A percentile compares a stretch with the other conserved stretches of the same genome.
Conservation (phyloP, 2,797 vertebrate genomes). For the Myotis myotis region DNA sequence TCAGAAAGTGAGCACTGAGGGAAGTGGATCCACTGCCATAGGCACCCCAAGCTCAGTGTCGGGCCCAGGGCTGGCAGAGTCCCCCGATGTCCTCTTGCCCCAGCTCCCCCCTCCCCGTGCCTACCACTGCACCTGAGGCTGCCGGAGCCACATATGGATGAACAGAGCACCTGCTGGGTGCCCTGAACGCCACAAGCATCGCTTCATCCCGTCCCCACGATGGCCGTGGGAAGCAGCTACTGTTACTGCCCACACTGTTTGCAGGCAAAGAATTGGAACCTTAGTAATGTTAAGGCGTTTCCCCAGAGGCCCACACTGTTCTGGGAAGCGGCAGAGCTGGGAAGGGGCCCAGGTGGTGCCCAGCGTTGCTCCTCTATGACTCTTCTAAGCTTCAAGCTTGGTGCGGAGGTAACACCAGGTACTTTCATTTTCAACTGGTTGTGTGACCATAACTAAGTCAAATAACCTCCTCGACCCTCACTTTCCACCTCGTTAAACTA, state of each 20-base stretch:
- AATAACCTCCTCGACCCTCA: not conserved
- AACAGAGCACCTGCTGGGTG: not conserved
- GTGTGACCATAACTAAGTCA: not conserved
- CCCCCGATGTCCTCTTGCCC: not conserved
- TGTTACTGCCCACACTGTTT: not conserved
- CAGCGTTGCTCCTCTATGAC: not conserved
- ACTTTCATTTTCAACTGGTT: not conserved
- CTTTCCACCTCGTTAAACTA: not conserved
- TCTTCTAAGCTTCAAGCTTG: not conserved
- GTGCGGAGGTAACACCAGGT: not conserved
- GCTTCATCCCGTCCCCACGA: not conserved
- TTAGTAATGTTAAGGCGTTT: not conserved
- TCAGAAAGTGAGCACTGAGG: not conserved
- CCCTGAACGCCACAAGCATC: not conserved
- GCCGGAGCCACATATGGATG: not conserved
- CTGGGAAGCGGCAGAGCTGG: not conserved
- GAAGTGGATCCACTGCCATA: not conserved
- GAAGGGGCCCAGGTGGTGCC: not conserved
- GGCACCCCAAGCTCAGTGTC: not conserved
- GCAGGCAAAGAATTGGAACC: not conserved
- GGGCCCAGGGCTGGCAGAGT: not conserved
- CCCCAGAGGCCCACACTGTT: not conserved
- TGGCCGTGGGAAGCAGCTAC: not conserved
- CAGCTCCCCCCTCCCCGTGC: not conserved
- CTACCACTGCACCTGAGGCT: not conserved